Evolutionary conservation across 2,888 invertebrate species (phyloP), one percentile per base, ranked within the genome.

Genomic region (Meandrusa payeni): DNA sequence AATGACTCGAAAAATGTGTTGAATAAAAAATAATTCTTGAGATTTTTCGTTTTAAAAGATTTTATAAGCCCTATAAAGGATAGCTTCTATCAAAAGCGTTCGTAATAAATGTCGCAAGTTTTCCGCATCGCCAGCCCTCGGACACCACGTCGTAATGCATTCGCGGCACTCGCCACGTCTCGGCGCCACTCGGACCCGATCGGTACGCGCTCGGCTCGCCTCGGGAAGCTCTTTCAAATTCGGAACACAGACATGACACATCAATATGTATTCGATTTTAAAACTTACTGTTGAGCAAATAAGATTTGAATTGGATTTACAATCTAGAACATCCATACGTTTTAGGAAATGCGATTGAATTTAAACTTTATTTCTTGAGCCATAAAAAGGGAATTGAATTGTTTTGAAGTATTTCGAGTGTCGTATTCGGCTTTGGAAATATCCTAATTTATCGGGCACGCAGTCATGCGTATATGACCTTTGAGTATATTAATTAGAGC

Each of bases 111-210:
- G 33, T 43, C 31, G 31, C 28, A 5, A 51, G 51, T 67, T 73
- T 77, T 68, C 73, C 64, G 55, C 43, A 13, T 51, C 46, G 63
- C 42, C 80, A 83, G 46, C 86, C 86, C 83, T 86, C 74, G 45
- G 44, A 41, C 65, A 60, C 67, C 66, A 71, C 74, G 69, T 68
- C 73, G 83, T 83, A 83, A 83, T 85, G 86, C 86, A 85, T 81
- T 82, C 83, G 70, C 70, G 71, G 71, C 72, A 60, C 73, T 80
- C 78, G 78, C 75, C 58, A 70, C 69, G 74, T 69, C 76, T 87
- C 86, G 86, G 83, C 81, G 78, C 75, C 80, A 59, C 66, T 86
- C 86, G 85, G 85, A 70, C 81, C 76, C 71, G 86, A 86, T 86
- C 86, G 85, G 86, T 86, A 86, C 73, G 64, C 70, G 76, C 69